Conservation (phyloP, 1,140 invertebrate genomes). For the Ephestia elutella region DNA sequence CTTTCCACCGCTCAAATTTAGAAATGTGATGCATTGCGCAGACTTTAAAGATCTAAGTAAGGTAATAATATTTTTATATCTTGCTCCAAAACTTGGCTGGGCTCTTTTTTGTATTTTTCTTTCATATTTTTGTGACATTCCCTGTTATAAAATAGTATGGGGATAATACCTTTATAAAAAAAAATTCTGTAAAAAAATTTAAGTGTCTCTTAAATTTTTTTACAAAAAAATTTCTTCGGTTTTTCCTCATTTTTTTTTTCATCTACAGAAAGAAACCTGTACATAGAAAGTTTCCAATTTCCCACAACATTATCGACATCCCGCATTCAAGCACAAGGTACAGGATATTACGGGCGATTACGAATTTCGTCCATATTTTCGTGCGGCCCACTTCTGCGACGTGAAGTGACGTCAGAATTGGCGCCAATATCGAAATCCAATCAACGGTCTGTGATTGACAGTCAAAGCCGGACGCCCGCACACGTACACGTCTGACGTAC, state of each 20-base stretch:
- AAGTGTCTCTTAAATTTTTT: too few relatives aligned
- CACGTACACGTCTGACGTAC: background rate
- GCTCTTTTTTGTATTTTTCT: background rate
- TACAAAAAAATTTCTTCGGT: too few relatives aligned
- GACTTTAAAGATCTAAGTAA: background rate
- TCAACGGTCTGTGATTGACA: conserved; percentile 64
- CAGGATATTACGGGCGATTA: background rate
- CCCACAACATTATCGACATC: background rate
- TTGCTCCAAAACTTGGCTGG: background rate
- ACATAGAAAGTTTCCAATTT: too few relatives aligned
- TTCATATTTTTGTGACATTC: background rate
- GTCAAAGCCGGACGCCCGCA: conserved; percentile 19
- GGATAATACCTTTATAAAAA: too few relatives aligned
- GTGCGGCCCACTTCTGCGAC: conserved; percentile 10
- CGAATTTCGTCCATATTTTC: conserved; percentile 1
- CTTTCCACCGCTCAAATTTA: background rate
- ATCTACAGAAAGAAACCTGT: background rate
- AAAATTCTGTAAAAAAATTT: too few relatives aligned
- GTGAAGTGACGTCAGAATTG: conserved; percentile 43
- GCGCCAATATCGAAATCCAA: conserved; percentile 67
- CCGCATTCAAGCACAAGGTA: background rate
- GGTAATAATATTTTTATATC: background rate
- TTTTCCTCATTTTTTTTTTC: too few relatives aligned
- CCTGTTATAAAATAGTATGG: too few relatives aligned
- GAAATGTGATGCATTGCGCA: background rate